Evolutionary conservation across 2,113 vertebrate genomes (phyloP).

Genomic region (Triplophysa tibetana): DNA sequence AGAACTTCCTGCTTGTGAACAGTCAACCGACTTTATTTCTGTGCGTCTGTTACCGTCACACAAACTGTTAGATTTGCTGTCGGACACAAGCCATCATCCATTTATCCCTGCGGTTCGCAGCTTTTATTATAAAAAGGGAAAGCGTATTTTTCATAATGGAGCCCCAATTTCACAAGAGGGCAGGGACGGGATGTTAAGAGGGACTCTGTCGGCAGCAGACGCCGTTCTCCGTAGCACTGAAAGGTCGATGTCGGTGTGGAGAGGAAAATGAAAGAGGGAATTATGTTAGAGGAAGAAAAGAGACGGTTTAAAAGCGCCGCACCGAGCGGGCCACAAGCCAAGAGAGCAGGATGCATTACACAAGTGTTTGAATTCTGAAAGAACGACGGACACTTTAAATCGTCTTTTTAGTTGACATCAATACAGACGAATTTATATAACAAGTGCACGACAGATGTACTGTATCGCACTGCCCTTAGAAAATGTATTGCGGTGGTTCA

Average conservation of each 20-base stretch:
- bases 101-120: constrained; percentile 40
- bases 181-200: constrained; percentile 24
- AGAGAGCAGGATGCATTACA: constrained; percentile 13
- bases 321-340: neutral
- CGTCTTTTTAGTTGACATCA: constrained; percentile 11
- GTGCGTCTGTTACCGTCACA: constrained; percentile 15
- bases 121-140: constrained; percentile 41
- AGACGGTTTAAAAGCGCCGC: constrained; percentile 2
- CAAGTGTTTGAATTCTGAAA: constrained; percentile 3
- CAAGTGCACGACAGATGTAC: neutral
- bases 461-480: neutral
- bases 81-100: constrained; percentile 41
- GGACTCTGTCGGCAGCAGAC: constrained; percentile 15
- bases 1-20: neutral
- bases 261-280: constrained; percentile 43
- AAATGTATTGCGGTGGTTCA: neutral
- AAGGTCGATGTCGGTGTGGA: constrained; percentile 18
- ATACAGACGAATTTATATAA: constrained; percentile 1
- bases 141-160: constrained; percentile 42
- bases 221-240: constrained; percentile 17
- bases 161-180: constrained; percentile 47
- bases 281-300: constrained; percentile 30
- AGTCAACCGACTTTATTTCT: constrained; percentile 2
- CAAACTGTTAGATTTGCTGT: constrained; percentile 30
- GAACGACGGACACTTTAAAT: neutral